Base-by-base conservation (phyloP, 2,888 invertebrate species). In the Dicyrtomina minuta region DNA sequence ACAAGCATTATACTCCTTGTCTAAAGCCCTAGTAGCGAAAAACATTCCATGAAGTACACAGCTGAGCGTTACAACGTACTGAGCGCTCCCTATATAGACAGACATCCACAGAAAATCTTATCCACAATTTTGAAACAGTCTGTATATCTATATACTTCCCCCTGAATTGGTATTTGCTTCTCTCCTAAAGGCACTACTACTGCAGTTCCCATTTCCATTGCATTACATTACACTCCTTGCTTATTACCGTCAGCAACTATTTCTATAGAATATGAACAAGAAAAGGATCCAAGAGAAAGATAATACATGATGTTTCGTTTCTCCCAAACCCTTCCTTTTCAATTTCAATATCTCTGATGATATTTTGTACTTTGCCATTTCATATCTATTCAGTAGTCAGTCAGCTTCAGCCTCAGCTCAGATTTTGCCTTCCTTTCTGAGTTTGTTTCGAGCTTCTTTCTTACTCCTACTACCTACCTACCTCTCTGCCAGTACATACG, bases 271-370 rank as follows among this genome's bases (percentile, higher is more conserved):
- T 6, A 15, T 15, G 46, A 46, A n/a, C 15, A 41, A 53, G n/a
- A 58, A 69, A 69, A 69, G 65, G 64, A 64, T 68, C 46, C 68
- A 56, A 55, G 46, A 55, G 55, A 44, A 68, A 69, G 65, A 65
- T 65, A 65, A 69, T 69, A 64, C 53, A 64, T 59, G 59, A 51
- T 61, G 64, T 69, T 59, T 69, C 64, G 64, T 69, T 59, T 69
- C 64, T 65, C 66, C 33, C 56, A 64, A 69, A 64, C 69, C 69
- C 69, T 69, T 69, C 69, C 69, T 69, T 69, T 69, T 69, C 64
- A 65, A 65, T 65, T 65, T 65, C 65, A 69, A 69, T 69, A 69
- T 69, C 69, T 69, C 64, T 69, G 56, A 55, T 65, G 64, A 69
- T 69, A 69, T 69, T 69, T 69, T 55, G 68, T 62, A 68, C 56